Evolutionary conservation across 2,888 invertebrate species (phyloP).

Genomic region (Tachina lurida): DNA sequence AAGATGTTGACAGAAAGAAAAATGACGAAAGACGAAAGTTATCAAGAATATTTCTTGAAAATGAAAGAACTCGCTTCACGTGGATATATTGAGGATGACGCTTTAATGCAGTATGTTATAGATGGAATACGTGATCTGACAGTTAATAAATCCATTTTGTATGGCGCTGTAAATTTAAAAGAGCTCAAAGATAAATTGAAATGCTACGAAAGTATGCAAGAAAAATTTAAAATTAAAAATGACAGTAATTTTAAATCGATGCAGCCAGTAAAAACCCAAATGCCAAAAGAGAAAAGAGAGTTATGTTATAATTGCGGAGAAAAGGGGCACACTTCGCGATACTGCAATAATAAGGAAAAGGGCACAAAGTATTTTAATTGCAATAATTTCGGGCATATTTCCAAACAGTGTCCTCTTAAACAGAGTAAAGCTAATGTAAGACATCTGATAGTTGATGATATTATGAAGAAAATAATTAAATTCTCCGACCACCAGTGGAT

Average conservation of each 20-base stretch:
- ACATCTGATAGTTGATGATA: slow-evolving; percentile 25
- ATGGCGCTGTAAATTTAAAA: slow-evolving; percentile 39
- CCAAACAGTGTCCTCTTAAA: slow-evolving; percentile 49
- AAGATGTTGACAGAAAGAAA: slow-evolving; percentile 43
- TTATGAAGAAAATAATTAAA: slow-evolving; percentile 47
- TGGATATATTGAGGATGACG: slow-evolving; percentile 47
- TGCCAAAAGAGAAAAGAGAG: slow-evolving; percentile 4
- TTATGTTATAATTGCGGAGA: slow-evolving; percentile 62
- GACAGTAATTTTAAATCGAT: not conserved
- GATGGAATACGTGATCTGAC: slow-evolving; percentile 45
- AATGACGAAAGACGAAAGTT: slow-evolving; percentile 37
- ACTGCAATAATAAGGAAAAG: slow-evolving; percentile 53
- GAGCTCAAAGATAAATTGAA: slow-evolving; percentile 52
- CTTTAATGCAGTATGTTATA: slow-evolving; percentile 53
- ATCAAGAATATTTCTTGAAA: slow-evolving; percentile 53
- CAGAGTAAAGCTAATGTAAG: slow-evolving; percentile 30
- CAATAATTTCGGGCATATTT: slow-evolving; percentile 44
- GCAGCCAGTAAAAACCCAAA: not conserved
- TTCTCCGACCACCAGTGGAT: not conserved
- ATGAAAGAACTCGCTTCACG: slow-evolving; percentile 48
- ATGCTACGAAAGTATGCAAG: slow-evolving; percentile 46
- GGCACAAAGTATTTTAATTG: slow-evolving; percentile 54
- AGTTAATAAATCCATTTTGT: slow-evolving; percentile 52
- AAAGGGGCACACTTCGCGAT: slow-evolving; percentile 37
- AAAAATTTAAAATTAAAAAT: not conserved